Evolutionary conservation across 2,888 invertebrate genomes (phyloP).

Genomic region (Trilocha varians): DNA sequence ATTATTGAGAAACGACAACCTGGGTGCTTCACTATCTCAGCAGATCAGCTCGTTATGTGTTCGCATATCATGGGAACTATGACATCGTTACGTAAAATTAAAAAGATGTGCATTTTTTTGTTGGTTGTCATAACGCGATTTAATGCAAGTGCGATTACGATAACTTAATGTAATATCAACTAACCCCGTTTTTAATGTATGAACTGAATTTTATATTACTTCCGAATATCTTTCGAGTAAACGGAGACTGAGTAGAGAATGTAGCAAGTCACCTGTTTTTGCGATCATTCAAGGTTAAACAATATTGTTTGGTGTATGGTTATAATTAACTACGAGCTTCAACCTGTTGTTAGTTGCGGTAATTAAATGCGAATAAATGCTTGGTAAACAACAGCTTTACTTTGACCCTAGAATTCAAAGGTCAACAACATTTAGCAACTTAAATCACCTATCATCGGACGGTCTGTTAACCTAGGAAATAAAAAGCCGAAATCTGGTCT

Average conservation of each 20-base stretch:
- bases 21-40: conserved; percentile 46
- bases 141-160: neutral
- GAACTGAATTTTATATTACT: conserved; percentile 12
- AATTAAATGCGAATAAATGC: too few relatives aligned
- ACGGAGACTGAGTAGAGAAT: conserved; percentile 34
- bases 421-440: too few relatives aligned
- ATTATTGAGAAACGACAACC: conserved; percentile 57
- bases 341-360: too few relatives aligned
- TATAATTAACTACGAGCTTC: too few relatives aligned
- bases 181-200: neutral
- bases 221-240: conserved; percentile 21
- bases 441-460: too few relatives aligned
- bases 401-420: too few relatives aligned
- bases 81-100: conserved; percentile 45
- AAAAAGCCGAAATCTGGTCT: too few relatives aligned
- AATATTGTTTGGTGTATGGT: too few relatives aligned
- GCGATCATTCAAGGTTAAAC: conserved; percentile 38
- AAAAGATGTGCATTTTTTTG: conserved; percentile 12
- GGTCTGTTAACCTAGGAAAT: too few relatives aligned
- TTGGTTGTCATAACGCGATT: neutral
- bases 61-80: conserved; percentile 60
- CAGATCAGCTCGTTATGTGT: conserved; percentile 58
- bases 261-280: conserved; percentile 38
- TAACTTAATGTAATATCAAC: neutral
- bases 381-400: too few relatives aligned